These are phyloP conservation scores for Delichon dasypus DNA, from an alignment of 2,797 vertebrate species.

Conservation along the genomic window DNA sequence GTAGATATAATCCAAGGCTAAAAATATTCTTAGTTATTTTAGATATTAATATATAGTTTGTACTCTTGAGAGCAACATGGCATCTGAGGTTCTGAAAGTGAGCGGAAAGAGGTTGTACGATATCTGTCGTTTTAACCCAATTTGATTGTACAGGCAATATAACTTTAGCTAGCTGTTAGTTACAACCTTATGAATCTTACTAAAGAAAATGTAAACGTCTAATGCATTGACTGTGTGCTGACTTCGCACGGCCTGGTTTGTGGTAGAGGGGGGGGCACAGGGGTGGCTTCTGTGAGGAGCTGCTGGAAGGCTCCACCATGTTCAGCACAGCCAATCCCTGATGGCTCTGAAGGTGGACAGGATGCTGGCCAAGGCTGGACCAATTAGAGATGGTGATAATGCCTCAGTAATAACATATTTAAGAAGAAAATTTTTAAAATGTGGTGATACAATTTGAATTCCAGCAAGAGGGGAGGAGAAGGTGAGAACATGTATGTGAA, in stretches of 20 bases:
- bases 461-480: not conserved
- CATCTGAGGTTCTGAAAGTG: not conserved
- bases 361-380: no score
- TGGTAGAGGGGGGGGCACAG: no score
- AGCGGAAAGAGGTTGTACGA: not conserved
- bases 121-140: not conserved
- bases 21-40: not conserved
- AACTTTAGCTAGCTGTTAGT: not conserved
- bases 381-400: not conserved
- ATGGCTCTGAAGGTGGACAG: not conserved
- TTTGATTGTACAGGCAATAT: not conserved
- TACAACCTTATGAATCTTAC: not conserved
- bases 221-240: not conserved
- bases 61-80: not conserved
- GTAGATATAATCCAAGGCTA: not conserved
- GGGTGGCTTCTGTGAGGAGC: not conserved
- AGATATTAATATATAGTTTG: not conserved
- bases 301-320: not conserved
- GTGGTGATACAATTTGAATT: not conserved
- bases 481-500: not conserved
- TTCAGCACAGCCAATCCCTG: fast-evolving
- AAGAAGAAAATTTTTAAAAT: not conserved
- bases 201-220: not conserved
- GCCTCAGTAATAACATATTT: not conserved
- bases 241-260: not conserved